A percentile compares a stretch with the other conserved stretches of the same genome.
phyloP scores from a whole-genome alignment of 2,797 vertebrate species.

The Falco concolor region DNA sequence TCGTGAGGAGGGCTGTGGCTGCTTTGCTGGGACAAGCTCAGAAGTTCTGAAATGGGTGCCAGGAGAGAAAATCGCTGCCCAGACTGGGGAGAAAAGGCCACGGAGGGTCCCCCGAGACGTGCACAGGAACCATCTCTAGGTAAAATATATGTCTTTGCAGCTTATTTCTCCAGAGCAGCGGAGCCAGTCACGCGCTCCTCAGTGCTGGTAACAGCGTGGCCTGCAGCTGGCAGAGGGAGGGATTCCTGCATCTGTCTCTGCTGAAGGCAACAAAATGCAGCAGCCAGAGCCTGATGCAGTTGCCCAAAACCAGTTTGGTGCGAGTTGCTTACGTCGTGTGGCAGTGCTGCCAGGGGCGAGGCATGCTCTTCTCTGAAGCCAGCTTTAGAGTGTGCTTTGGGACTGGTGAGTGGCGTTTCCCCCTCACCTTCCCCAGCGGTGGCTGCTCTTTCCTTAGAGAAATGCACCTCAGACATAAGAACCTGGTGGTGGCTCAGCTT shows the following conservation, averaged over 20 bases:
- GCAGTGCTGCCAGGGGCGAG: neutral
- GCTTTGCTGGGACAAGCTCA: neutral
- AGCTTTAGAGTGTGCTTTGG: neutral
- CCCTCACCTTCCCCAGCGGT: neutral
- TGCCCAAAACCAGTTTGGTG: neutral
- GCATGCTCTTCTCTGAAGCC: neutral
- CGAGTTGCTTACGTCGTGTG: neutral
- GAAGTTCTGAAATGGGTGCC: neutral
- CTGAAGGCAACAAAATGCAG: neutral
- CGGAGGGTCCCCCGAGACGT: fast-evolving
- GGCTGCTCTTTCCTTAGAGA: neutral
- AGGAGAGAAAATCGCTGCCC: neutral
- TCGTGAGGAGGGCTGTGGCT: neutral
- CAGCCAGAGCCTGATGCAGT: neutral
- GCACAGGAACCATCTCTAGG: neutral
- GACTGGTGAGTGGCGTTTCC: neutral
- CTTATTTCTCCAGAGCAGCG: neutral
- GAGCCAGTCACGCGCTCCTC: neutral
- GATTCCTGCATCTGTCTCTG: neutral
- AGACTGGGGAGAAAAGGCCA: neutral
- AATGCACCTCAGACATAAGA: neutral
- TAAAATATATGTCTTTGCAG: neutral
- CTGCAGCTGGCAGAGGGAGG: neutral
- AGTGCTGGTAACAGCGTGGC: neutral
- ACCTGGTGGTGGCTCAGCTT: neutral